phyloP scores from a whole-genome alignment of 2,797 vertebrate species.

The Rhinophrynus dorsalis region DNA sequence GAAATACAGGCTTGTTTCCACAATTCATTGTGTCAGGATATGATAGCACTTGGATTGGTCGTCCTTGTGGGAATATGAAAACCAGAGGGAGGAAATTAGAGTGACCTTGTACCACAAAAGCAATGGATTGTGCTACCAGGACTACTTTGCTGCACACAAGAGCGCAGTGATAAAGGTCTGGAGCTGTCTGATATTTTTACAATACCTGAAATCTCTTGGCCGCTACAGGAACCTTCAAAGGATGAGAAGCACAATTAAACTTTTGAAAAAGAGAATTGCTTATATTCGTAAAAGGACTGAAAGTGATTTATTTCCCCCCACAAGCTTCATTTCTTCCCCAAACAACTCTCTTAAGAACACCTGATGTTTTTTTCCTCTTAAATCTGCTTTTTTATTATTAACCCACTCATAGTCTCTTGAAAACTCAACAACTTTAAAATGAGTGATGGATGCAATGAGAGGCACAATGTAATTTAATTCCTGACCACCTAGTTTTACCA shows the following conservation, averaged over 20 bases:
- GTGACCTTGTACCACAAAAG: constrained; percentile 56
- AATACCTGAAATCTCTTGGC: constrained; percentile 44
- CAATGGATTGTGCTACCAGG: constrained; percentile 24
- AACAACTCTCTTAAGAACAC: neutral
- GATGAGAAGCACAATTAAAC: constrained; percentile 44
- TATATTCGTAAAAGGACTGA: constrained; percentile 33
- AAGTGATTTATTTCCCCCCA: neutral
- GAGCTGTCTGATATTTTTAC: constrained; percentile 40
- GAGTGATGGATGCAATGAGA: no score
- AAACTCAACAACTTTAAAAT: constrained; percentile 29
- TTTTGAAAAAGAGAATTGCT: constrained; percentile 27
- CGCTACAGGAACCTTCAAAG: constrained; percentile 41
- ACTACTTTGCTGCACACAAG: constrained; percentile 42
- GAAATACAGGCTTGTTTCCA: constrained; percentile 55
- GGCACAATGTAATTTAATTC: no score
- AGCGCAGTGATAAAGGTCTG: constrained; percentile 37
- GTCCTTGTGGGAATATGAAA: constrained; percentile 53
- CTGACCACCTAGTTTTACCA: no score
- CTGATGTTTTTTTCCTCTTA: neutral
- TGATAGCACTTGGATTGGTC: constrained; percentile 53
- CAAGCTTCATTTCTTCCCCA: neutral
- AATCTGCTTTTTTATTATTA: constrained; percentile 1
- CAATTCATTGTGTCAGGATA: constrained; percentile 50
- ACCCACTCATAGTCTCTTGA: neutral
- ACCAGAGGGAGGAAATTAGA: constrained; percentile 54